Conservation (phyloP, 2,113 vertebrate species). For the Laticauda laticaudata region DNA sequence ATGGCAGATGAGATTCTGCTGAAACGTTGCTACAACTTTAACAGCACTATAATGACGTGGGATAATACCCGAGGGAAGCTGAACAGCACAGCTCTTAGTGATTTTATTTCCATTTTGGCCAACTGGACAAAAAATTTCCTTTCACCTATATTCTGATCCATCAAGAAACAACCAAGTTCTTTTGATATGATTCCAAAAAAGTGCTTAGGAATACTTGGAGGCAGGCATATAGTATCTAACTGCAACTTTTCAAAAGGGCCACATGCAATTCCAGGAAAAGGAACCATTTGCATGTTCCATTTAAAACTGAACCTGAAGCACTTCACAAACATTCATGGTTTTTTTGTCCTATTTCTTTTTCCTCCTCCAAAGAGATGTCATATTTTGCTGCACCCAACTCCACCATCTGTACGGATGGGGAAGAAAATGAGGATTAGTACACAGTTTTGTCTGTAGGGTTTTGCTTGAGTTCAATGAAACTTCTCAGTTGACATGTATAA, state of each 20-base stretch:
- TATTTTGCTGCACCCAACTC: not conserved
- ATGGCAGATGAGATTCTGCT: no score
- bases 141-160: not conserved
- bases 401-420: not conserved
- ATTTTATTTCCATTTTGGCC: not conserved
- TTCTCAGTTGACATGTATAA: not conserved
- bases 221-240: not conserved
- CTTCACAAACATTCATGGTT: not conserved
- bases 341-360: not conserved
- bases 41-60: no score
- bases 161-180: not conserved
- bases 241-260: not conserved
- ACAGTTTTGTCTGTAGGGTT: not conserved
- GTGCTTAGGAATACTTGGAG: not conserved
- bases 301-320: not conserved
- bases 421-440: not conserved
- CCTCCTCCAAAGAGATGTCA: not conserved
- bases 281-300: not conserved
- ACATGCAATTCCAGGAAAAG: not conserved
- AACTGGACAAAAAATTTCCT: not conserved
- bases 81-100: not conserved
- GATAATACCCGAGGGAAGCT: no score
- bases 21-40: no score
- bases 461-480: not conserved
- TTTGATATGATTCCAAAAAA: not conserved